phyloP scores from a whole-genome alignment of 2,797 vertebrate genomes.

The Sciaenops ocellatus region DNA sequence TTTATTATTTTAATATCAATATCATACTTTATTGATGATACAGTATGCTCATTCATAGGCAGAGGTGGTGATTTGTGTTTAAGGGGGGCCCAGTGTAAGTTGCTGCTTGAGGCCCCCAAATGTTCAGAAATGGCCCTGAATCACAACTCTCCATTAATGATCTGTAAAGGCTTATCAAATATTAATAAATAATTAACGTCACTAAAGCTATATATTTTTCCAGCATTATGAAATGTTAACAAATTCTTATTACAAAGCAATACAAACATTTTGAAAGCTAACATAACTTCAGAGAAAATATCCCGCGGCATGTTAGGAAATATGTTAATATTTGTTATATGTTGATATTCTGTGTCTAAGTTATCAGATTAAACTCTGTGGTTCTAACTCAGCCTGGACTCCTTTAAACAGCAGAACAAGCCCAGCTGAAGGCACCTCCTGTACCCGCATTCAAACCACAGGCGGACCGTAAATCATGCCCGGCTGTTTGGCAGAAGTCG shows the following conservation, averaged over 20 bases:
- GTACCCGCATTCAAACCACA: constrained; percentile 24
- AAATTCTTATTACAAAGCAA: background rate
- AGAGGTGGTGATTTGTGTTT: no score
- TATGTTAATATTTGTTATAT: no score
- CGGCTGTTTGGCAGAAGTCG: constrained; percentile 54
- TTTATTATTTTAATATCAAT: no score
- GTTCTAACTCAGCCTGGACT: background rate
- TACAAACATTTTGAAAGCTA: background rate
- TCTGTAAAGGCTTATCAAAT: background rate
- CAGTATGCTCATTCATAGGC: no score
- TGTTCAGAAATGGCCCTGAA: background rate
- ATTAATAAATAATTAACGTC: background rate
- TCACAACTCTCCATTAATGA: background rate
- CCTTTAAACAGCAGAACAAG: background rate
- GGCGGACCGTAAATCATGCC: constrained; percentile 61
- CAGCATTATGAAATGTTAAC: background rate
- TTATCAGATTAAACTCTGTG: background rate
- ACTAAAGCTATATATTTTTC: background rate
- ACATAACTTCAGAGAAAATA: background rate
- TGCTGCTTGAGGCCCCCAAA: no score
- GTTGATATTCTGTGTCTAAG: background rate
- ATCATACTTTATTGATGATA: no score
- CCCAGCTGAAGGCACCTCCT: constrained; percentile 20
- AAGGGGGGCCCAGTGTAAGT: no score
- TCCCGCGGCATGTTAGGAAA: background rate